These are phyloP conservation scores for Drosophila littoralis DNA, from an alignment of 1,140 invertebrate genomes.

Conservation along the genomic window DNA sequence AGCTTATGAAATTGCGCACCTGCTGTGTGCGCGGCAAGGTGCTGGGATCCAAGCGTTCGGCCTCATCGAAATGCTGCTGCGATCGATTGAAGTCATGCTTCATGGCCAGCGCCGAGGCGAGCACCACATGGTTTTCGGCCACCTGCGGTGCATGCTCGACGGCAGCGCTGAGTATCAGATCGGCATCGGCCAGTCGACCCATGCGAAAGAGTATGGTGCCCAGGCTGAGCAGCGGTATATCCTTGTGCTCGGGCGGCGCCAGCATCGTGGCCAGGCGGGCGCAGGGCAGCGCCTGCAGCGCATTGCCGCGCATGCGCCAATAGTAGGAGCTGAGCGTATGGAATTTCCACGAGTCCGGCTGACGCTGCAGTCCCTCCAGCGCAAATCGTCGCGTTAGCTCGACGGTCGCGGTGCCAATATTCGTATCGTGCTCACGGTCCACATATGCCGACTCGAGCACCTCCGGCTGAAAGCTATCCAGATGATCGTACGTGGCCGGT, in stretches of 20 bases:
- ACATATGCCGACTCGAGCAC: constrained; percentile 87
- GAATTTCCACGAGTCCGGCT: constrained; percentile 92
- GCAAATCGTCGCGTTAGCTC: constrained; percentile 71
- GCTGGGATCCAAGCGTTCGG: constrained; percentile 87
- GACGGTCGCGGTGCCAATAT: constrained; percentile 89
- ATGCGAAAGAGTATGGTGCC: constrained; percentile 93
- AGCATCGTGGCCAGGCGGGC: constrained; percentile 91
- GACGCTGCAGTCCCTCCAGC: constrained; percentile 87
- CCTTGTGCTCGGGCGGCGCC: constrained; percentile 90
- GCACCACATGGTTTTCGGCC: constrained; percentile 90
- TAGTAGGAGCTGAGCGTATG: constrained; percentile 94
- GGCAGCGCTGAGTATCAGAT: constrained; percentile 91
- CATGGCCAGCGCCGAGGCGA: constrained; percentile 91
- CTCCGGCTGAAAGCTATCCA: constrained; percentile 89
- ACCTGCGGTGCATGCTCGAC: constrained; percentile 91
- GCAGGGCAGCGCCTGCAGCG: constrained; percentile 92
- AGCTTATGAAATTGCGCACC: constrained; percentile 77
- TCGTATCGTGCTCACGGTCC: constrained; percentile 87
- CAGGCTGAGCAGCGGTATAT: constrained; percentile 91
- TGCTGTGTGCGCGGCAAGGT: constrained; percentile 68
- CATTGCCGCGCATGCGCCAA: constrained; percentile 92
- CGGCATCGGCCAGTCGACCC: constrained; percentile 90
- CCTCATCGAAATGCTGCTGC: constrained; percentile 89
- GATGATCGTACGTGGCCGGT: constrained; percentile 90
- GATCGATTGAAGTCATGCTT: constrained; percentile 88